These are phyloP conservation scores for Xiphophorus birchmanni DNA, from an alignment of 2,797 vertebrate species.

Conservation along the genomic window DNA sequence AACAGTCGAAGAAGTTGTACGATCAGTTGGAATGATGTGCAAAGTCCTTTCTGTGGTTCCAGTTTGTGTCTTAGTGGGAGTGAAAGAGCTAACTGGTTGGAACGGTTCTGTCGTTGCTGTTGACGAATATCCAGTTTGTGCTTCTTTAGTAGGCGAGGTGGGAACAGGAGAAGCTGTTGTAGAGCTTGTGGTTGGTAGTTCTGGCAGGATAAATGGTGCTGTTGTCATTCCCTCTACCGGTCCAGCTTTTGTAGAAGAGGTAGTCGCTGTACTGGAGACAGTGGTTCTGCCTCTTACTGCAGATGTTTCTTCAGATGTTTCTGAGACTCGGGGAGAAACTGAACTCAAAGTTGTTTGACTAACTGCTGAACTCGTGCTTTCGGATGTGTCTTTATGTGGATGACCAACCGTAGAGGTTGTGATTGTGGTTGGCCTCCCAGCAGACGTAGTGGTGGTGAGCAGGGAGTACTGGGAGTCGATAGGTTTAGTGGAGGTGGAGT, in stretches of 20 bases:
- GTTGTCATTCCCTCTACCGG: constrained; percentile 39
- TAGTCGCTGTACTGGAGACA: constrained; percentile 25
- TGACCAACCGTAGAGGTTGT: constrained; percentile 35
- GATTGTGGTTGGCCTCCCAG: constrained; percentile 30
- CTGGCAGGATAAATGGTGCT: constrained; percentile 28
- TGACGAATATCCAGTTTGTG: constrained; percentile 45
- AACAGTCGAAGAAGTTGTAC: constrained; percentile 38
- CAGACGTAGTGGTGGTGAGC: constrained; percentile 35
- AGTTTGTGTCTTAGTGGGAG: constrained; percentile 50
- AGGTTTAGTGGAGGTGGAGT: constrained; percentile 48
- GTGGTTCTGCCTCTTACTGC: constrained; percentile 49
- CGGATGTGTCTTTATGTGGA: constrained; percentile 43
- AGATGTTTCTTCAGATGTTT: constrained; percentile 42
- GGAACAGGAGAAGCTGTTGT: constrained; percentile 45
- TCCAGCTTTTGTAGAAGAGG: constrained; percentile 32
- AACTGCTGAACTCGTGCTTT: constrained; percentile 31
- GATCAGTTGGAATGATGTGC: constrained; percentile 30
- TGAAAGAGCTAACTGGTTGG: constrained; percentile 49
- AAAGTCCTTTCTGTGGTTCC: constrained; percentile 56
- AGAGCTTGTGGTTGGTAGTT: constrained; percentile 51
- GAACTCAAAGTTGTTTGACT: constrained; percentile 52
- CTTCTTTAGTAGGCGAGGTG: constrained; percentile 46
- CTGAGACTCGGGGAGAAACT: constrained; percentile 31
- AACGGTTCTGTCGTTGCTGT: constrained; percentile 52
- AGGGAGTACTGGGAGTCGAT: constrained; percentile 6